These are phyloP conservation scores for Peribatodes rhomboidaria DNA, from an alignment of 2,888 invertebrate species.

Conservation along the genomic window DNA sequence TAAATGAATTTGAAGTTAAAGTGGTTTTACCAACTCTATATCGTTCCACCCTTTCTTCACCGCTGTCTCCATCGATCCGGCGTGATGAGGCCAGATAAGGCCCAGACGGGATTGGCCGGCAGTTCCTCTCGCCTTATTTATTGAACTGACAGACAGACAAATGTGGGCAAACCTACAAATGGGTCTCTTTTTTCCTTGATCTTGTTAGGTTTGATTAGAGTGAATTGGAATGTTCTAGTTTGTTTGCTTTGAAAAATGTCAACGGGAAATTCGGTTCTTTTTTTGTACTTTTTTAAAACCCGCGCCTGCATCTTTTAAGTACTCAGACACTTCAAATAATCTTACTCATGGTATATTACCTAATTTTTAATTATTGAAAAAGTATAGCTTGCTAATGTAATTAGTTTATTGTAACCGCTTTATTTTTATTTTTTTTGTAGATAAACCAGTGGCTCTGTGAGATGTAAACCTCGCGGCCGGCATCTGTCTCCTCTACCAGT, in stretches of 20 bases:
- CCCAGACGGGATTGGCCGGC: constrained; percentile 78
- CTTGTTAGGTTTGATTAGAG: constrained; percentile 71
- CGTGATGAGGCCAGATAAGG: constrained; percentile 80
- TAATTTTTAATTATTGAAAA: no score
- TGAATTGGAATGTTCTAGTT: constrained; percentile 54
- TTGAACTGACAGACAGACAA: constrained; percentile 80
- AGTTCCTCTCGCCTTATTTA: constrained; percentile 81
- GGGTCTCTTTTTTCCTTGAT: constrained; percentile 69
- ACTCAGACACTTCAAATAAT: no score
- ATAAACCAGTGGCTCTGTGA: no score
- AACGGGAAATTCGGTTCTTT: background rate
- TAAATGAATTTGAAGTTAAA: background rate
- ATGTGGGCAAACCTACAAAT: constrained; percentile 77
- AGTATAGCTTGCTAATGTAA: no score
- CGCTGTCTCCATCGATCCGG: constrained; percentile 74
- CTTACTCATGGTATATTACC: no score
- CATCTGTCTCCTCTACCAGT: no score
- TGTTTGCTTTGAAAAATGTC: constrained; percentile 41
- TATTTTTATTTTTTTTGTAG: no score
- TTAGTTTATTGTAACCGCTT: no score
- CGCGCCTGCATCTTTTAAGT: no score
- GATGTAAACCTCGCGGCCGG: no score
- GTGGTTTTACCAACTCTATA: constrained; percentile 61
- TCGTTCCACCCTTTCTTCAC: constrained; percentile 48
- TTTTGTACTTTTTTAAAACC: background rate